Evolutionary conservation across 2,113 vertebrate species (phyloP).

Genomic region (Regulus satrapa): DNA sequence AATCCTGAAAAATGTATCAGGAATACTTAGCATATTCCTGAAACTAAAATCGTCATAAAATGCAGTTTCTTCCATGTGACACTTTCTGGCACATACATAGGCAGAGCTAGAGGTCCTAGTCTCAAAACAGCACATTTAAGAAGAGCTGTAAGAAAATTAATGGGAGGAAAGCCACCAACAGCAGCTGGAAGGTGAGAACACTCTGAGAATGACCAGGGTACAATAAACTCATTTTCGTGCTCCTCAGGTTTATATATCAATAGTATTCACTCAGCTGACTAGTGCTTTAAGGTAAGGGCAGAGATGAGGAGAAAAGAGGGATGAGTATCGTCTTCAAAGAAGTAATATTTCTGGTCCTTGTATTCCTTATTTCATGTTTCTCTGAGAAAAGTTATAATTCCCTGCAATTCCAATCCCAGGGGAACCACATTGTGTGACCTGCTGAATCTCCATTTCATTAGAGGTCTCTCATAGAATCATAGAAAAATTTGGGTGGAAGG

Average conservation of each 20-base stretch:
- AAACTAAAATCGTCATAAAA: neutral
- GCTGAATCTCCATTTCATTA: neutral
- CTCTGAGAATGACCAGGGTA: neutral
- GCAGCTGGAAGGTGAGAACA: neutral
- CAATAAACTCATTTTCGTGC: neutral
- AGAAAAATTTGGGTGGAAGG: neutral
- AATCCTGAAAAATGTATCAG: neutral
- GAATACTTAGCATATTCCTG: neutral
- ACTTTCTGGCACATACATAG: neutral
- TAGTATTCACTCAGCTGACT: neutral
- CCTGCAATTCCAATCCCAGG: neutral
- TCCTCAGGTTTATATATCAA: neutral
- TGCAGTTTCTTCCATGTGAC: neutral
- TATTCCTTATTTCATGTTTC: neutral
- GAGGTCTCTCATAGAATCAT: neutral
- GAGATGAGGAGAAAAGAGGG: neutral
- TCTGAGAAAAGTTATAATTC: neutral
- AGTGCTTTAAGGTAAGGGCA: neutral
- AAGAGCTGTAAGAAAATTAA: neutral
- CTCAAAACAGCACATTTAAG: neutral
- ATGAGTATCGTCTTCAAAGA: neutral
- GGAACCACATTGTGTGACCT: neutral
- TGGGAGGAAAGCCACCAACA: neutral
- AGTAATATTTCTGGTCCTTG: neutral
- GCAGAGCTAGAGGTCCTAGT: neutral